These are phyloP conservation scores for Brachionus koreanus DNA, from an alignment of 1,140 invertebrate species.

Conservation along the genomic window DNA sequence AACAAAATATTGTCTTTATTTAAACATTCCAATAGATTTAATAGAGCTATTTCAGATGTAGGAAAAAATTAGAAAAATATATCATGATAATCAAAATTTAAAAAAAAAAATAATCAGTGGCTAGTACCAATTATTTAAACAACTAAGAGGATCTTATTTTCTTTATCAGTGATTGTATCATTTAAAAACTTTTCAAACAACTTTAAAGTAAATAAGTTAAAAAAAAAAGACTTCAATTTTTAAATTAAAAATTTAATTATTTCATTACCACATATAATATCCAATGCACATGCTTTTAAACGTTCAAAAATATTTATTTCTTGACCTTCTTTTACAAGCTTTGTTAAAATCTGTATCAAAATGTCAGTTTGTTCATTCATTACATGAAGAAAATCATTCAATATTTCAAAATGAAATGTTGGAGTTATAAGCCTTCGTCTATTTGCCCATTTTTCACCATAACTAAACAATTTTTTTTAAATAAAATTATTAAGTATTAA, in stretches of 20 bases:
- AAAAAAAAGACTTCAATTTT: constrained; percentile 42
- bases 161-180: too few species aligned
- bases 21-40: too few species aligned
- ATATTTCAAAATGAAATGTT: constrained; percentile 81
- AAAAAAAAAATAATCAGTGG: too few species aligned
- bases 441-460: constrained; percentile 72
- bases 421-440: constrained; percentile 83
- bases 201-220: too few species aligned
- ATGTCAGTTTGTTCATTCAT: constrained; percentile 72
- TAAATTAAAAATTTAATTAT: not conserved
- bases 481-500: too few species aligned
- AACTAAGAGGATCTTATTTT: too few species aligned
- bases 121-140: too few species aligned
- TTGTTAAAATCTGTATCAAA: constrained; percentile 66
- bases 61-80: too few species aligned
- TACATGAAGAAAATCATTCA: constrained; percentile 76
- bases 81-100: too few species aligned
- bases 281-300: constrained; percentile 75
- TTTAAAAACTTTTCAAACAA: too few species aligned
- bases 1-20: too few species aligned
- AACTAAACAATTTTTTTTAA: constrained; percentile 56
- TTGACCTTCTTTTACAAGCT: constrained; percentile 55
- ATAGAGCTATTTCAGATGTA: too few species aligned
- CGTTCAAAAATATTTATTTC: constrained; percentile 70
- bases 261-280: constrained; percentile 75